Evolutionary conservation across 92 coral and sea anemone genomes (phyloP).

Genomic region (Paragorgia papillata): DNA sequence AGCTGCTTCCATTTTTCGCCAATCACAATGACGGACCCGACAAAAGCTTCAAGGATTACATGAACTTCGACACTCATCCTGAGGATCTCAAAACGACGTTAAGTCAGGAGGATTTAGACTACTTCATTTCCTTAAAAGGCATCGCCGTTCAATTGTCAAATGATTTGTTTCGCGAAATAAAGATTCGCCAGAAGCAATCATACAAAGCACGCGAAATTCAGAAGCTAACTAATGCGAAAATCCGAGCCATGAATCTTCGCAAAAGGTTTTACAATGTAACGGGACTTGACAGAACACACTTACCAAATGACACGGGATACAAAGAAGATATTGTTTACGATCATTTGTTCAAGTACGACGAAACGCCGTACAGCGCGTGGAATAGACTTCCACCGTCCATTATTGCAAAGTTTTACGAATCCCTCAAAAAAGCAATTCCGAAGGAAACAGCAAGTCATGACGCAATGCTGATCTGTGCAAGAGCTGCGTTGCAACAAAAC

Average conservation of each 20-base stretch:
- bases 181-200: conserved; percentile 52
- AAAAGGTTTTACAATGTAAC: conserved; percentile 60
- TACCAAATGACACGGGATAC: conserved; percentile 32
- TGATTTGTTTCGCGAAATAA: conserved; percentile 55
- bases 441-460: conserved; percentile 44
- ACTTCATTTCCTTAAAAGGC: conserved; percentile 36
- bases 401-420: conserved; percentile 22
- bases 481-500: conserved; percentile 54
- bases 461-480: conserved; percentile 58
- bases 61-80: conserved; percentile 30
- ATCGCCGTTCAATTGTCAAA: conserved; percentile 48
- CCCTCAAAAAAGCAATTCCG: conserved; percentile 39
- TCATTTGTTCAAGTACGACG: conserved; percentile 55
- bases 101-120: conserved; percentile 43
- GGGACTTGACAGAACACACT: conserved; percentile 49
- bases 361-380: conserved; percentile 67
- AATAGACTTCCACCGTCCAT: conserved; percentile 8
- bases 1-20: conserved; percentile 49
- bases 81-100: conserved; percentile 45
- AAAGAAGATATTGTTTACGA: conserved; percentile 60
- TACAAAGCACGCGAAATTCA: conserved; percentile 46
- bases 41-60: conserved; percentile 26
- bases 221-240: conserved; percentile 49
- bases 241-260: conserved; percentile 57
- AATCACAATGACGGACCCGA: conserved; percentile 34